Evolutionary conservation across 2,113 vertebrate species (phyloP).

Genomic region (Camelus dromedarius): DNA sequence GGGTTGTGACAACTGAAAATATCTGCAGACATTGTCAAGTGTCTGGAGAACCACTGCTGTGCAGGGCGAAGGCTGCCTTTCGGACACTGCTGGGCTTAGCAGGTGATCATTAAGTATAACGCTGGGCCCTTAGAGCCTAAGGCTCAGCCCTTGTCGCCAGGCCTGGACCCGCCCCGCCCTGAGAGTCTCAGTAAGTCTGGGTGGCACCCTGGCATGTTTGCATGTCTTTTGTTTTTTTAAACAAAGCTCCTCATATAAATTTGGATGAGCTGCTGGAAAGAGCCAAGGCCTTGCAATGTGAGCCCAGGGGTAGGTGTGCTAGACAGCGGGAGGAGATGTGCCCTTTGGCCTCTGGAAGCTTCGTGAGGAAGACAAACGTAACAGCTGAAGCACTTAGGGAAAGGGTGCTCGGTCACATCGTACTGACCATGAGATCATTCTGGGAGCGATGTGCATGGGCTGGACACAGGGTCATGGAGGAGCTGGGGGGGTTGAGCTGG

Average conservation of each 20-base stretch:
- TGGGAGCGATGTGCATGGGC: fast-evolving
- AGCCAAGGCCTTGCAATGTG: not conserved
- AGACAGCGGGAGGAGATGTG: too few relatives aligned
- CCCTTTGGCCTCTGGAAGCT: not conserved
- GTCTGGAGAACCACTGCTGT: not conserved
- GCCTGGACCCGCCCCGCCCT: not conserved
- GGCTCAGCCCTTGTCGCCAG: not conserved
- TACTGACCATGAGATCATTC: not conserved
- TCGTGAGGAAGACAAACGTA: not conserved
- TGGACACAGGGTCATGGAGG: not conserved
- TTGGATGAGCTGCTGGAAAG: not conserved
- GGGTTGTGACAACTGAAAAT: too few relatives aligned
- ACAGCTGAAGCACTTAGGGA: not conserved
- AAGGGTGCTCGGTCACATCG: fast-evolving
- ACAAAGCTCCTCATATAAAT: not conserved
- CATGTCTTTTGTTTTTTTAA: not conserved
- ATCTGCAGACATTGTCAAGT: not conserved
- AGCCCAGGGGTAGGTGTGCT: not conserved
- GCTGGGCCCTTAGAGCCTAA: not conserved
- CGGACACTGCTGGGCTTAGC: not conserved
- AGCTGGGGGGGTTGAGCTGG: not conserved
- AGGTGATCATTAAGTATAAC: not conserved
- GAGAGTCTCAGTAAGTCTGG: not conserved
- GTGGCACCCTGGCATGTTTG: not conserved
- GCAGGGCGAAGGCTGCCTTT: not conserved